phyloP scores from a whole-genome alignment of 2,797 vertebrate genomes.

The Lerista edwardsae region DNA sequence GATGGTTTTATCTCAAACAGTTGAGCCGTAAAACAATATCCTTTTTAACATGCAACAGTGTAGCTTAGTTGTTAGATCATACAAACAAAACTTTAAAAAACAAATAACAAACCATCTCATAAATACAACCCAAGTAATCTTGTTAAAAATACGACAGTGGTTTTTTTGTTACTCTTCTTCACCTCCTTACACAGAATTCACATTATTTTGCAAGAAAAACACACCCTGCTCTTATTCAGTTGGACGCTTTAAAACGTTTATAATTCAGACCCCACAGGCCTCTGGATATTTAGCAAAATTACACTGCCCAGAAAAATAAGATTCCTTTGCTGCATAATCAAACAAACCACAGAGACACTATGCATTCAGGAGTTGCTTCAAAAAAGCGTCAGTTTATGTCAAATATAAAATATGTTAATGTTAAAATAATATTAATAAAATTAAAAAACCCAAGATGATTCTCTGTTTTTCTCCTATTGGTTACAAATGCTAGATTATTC shows the following conservation, averaged over 20 bases:
- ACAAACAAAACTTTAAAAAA: neutral
- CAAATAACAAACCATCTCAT: neutral
- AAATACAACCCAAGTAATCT: neutral
- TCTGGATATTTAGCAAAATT: neutral
- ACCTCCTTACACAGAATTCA: neutral
- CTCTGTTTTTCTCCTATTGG: neutral
- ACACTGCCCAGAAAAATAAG: neutral
- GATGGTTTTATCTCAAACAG: neutral
- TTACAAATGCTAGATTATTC: neutral
- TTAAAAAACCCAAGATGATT: neutral
- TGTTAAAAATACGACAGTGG: neutral
- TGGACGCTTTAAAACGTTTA: neutral
- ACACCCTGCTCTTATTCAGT: neutral
- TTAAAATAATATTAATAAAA: fast-evolving
- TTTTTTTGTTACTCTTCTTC: neutral
- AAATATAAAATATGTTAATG: neutral
- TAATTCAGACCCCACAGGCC: neutral
- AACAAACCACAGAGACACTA: neutral
- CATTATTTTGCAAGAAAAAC: neutral
- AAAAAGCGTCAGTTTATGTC: neutral
- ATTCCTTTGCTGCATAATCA: neutral
- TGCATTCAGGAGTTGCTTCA: constrained; percentile 2
- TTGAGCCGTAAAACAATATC: neutral
- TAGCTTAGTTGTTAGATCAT: neutral
- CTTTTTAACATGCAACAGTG: neutral